Evolutionary conservation across 2,888 invertebrate species (phyloP), one percentile per base, ranked within the genome.

Genomic region (Ochropacha duplaris): DNA sequence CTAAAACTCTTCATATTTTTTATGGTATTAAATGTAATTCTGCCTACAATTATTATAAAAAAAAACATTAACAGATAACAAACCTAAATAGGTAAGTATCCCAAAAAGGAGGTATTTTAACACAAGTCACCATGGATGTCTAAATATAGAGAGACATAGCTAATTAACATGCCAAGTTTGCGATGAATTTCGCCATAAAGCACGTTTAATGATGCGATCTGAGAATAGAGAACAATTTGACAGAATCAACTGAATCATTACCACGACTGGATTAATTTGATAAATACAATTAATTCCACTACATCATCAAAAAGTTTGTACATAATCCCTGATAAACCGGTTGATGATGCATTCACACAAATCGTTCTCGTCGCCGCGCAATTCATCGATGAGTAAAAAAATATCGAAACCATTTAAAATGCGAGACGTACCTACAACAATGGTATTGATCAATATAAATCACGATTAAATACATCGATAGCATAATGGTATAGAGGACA

Each of bases 91-190:
- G n/a, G n/a, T n/a, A n/a, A n/a, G 11, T 31, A 31, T 12, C 31
- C 5, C 36, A 44, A 44, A 44, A 44, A 44, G 44, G n/a, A 26
- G 28, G 26, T 16, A 50, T 26, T 16, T 26, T 14, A 22, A 22
- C 28, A 11, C 22, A 31, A 31, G 44, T 19, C 31, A 22, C 11
- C 22, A 31, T 6, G 19, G 19, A 22, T 31, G 31, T n/a, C 52
- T 22, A 31, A 52, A 52, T 34, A 52, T 52, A 52, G 52, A 34
- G 31, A 31, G 34, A 31, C 34, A 14, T 19, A 11, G 31, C 1
- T 34, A 52, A 52, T 52, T 52, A 52, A 52, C 22, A 19, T 52
- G 31, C 52, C 52, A 31, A 52, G 19, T 22, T 31, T 4, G 52
- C 19, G 52, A 34, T 22, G 19, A 34, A 51, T 52, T 52, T 52